Conservation (phyloP, 2,888 invertebrate species). For the Thysanoteuthis rhombus region DNA sequence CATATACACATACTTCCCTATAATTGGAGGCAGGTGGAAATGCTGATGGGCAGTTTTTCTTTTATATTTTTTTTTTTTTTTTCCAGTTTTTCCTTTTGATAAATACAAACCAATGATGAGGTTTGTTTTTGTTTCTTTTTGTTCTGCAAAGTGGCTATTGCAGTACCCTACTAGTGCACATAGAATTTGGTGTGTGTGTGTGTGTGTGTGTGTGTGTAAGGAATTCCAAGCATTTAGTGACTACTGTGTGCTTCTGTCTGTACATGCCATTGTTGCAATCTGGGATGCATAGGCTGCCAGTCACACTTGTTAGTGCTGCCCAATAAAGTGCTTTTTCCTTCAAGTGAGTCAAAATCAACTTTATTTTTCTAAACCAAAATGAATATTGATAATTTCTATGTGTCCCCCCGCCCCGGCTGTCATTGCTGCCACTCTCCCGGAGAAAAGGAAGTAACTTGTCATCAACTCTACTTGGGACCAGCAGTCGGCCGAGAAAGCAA, state of each 20-base stretch:
- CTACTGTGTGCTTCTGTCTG: background rate
- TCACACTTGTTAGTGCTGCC: background rate
- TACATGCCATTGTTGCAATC: background rate
- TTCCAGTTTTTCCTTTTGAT: too few relatives aligned
- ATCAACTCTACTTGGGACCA: background rate
- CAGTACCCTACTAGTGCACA: background rate
- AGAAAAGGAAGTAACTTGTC: background rate
- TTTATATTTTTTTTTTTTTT: background rate
- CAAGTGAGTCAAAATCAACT: background rate
- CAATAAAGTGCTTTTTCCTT: background rate
- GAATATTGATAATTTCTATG: background rate
- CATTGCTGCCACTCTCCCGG: background rate
- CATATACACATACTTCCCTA: slow-evolving; percentile 12
- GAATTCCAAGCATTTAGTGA: too few relatives aligned
- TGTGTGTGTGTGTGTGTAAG: background rate
- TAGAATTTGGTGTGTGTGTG: background rate
- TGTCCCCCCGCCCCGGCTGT: too few relatives aligned
- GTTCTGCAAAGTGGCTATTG: background rate
- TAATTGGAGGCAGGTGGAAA: background rate
- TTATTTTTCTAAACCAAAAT: background rate
- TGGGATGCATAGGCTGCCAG: background rate
- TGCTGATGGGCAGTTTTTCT: background rate
- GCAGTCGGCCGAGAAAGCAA: background rate
- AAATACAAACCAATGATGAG: background rate
- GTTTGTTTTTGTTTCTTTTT: background rate